Conservation (phyloP, 1,140 invertebrate species). For the Drosophila repleta region DNA sequence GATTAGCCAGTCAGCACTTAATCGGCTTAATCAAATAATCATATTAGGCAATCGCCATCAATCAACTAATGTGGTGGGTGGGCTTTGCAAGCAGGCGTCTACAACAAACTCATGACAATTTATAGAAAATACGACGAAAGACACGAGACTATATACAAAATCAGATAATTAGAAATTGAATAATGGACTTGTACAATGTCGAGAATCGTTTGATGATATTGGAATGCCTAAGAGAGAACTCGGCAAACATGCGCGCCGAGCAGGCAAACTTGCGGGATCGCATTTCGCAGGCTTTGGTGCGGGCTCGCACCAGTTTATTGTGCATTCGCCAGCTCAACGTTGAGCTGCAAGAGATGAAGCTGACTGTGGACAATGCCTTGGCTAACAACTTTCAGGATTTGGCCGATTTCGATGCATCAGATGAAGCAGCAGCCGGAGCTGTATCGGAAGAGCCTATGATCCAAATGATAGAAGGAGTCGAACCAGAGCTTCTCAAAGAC, state of each 20-base stretch:
- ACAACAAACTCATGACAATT: not conserved
- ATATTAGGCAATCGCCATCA: constrained; percentile 48
- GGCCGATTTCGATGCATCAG: not conserved
- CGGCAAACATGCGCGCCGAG: constrained; percentile 40
- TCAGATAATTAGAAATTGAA: not conserved
- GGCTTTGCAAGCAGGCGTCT: not conserved
- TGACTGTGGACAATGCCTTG: constrained; percentile 23
- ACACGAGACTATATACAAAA: not conserved
- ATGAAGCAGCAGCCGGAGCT: too few relatives aligned
- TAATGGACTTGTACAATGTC: constrained; percentile 30
- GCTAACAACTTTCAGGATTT: not conserved
- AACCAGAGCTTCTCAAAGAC: too few relatives aligned
- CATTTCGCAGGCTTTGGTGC: constrained; percentile 29
- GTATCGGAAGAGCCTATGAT: not conserved
- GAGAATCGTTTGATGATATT: constrained; percentile 32
- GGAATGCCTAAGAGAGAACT: constrained; percentile 54
- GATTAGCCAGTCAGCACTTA: constrained; percentile 40
- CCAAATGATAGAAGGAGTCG: not conserved
- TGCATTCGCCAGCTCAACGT: constrained; percentile 23
- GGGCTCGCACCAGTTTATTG: constrained; percentile 20
- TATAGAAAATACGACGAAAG: not conserved
- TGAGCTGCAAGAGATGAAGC: constrained; percentile 44
- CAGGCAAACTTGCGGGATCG: constrained; percentile 34
- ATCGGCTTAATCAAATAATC: constrained; percentile 66
- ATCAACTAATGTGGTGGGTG: constrained; percentile 35